Base-by-base conservation (phyloP, 1,140 invertebrate genomes). In the Hycleus cichorii region DNA sequence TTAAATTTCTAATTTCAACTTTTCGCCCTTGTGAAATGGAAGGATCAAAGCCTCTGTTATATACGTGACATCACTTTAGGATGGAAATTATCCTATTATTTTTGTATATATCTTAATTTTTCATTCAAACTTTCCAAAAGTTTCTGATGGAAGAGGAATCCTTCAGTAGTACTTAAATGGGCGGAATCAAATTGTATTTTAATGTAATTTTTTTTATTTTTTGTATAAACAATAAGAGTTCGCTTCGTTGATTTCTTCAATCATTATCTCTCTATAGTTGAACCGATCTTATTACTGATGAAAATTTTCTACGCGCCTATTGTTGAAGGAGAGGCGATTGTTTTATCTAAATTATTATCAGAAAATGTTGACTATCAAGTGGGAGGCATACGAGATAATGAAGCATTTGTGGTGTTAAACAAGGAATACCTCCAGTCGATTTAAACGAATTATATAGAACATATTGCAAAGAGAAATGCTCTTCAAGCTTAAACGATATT, bases 101-200 rank as follows among this genome's bases (percentile, higher is more conserved):
- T 57, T 57, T 57, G 26, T 57, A 57, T 50, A 57, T 57, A 49
- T 57, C 48, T 48, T 49, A 57, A 57, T 57, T 57, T 57, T 57
- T 57, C 56, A 57, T 57, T 57, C 44, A 50, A 46, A 50, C 48
- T 57, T 50, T 43, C 39, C 46, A 48, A 57, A 57, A 53, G 47
- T 57, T 45, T 48, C 18, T 57, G 49, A 57, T 57, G 48, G 48
- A 49, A 57, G 48, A 49, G 48, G 12, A 12, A 49, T 39, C 44
- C 44, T 45, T 39, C 47, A 44, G 44, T 48, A 45, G 49, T 57
- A 27, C 39, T 32, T 43, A 45, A 49, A 11, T 45, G 26, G 27
- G 44, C 49, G 49, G 49, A 57, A 57, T 44, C 49, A 40, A 48
- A 56, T 48, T 45, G 46, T 38, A 39, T 49, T 57, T 57, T 57